These are phyloP conservation scores for Thamnophis elegans DNA, from an alignment of 2,797 vertebrate genomes.

Conservation along the genomic window DNA sequence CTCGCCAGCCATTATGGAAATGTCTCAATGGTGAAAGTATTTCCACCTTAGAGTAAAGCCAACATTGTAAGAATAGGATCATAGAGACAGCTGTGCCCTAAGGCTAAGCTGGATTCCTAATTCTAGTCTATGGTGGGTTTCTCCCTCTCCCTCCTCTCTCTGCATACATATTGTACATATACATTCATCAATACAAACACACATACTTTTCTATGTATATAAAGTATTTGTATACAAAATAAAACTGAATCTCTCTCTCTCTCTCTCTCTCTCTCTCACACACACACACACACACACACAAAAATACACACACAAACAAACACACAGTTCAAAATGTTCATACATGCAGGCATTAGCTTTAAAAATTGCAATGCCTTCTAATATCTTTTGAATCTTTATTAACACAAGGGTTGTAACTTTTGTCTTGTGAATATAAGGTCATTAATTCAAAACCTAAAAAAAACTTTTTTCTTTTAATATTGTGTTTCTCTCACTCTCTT, in stretches of 20 bases:
- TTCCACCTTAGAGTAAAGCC: neutral
- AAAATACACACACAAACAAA: too few relatives aligned
- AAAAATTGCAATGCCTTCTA: neutral
- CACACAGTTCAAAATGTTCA: neutral
- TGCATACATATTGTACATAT: too few relatives aligned
- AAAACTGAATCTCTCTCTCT: neutral
- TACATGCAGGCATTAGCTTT: neutral
- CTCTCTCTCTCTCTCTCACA: too few relatives aligned
- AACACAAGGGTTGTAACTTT: neutral
- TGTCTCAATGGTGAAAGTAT: neutral
- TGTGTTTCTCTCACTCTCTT: neutral
- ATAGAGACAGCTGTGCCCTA: neutral
- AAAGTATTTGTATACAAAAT: neutral
- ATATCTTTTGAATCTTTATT: neutral
- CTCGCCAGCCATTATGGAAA: neutral
- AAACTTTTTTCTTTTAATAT: neutral
- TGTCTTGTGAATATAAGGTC: neutral
- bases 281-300: neutral
- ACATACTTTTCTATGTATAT: neutral
- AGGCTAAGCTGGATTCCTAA: neutral
- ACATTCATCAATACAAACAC: neutral
- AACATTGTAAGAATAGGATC: neutral
- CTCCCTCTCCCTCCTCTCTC: too few relatives aligned
- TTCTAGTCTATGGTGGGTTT: neutral
- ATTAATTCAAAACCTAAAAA: neutral